These are phyloP conservation scores for Hyposoter didymator DNA, from an alignment of 2,888 invertebrate species.

Conservation along the genomic window DNA sequence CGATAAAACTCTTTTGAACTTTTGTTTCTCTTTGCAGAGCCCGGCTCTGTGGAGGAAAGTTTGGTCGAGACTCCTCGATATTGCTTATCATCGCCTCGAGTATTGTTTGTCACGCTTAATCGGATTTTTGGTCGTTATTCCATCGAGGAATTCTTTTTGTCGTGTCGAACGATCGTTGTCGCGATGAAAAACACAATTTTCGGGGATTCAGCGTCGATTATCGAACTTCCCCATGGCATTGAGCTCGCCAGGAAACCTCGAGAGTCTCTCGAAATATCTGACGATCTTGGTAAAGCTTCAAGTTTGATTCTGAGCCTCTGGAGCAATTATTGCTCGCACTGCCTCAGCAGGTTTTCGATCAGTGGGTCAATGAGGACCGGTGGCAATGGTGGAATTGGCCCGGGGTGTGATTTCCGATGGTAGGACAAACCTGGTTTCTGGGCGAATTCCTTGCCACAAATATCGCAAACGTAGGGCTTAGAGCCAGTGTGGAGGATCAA, in stretches of 20 bases:
- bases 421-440: conserved; percentile 82
- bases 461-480: conserved; percentile 81
- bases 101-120: background rate
- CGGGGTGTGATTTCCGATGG: conserved; percentile 82
- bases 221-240: background rate
- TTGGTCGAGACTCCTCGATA: background rate
- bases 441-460: conserved; percentile 82
- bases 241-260: background rate
- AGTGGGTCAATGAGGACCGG: conserved; percentile 80
- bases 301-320: background rate
- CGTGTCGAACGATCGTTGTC: background rate
- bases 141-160: background rate
- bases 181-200: background rate
- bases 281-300: background rate
- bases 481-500: conserved; percentile 80
- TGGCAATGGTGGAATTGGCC: conserved; percentile 80
- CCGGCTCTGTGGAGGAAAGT: background rate
- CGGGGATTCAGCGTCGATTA: background rate
- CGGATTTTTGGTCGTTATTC: too few relatives aligned
- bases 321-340: conserved; percentile 35
- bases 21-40: background rate
- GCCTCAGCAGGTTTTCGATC: conserved; percentile 74
- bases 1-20: background rate
- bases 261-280: background rate
- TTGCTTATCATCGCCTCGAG: background rate